Evolutionary conservation across 2,888 invertebrate species (phyloP), one percentile per base, ranked within the genome.

Genomic region (Embidobia sp.): DNA sequence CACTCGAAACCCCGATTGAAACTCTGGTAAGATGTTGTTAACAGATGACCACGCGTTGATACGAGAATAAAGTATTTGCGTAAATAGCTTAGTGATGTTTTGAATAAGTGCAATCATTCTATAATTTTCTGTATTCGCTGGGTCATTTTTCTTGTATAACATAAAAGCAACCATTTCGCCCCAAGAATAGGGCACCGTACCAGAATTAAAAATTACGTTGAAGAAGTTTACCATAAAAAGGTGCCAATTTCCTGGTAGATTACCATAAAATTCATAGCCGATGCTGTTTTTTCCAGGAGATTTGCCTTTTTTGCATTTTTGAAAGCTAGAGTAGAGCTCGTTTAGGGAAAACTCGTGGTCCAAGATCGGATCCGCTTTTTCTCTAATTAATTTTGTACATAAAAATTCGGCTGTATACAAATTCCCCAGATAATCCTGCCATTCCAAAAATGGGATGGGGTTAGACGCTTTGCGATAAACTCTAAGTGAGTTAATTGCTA

Each of bases 261-360:
- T 40, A 3, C 7, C 0, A 1, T 3, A 40, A 15, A 40, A 40
- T 18, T 40, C 40, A 8, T 7, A 40, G 8, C 40, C 8, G 3
- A 40, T 16, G 1, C 40, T 11, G n/a, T 40, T 18, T 0, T 11
- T n/a, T 0, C 40, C 40, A 1, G 40, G 40, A 2, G 40, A 16
- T 40, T 40, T 40, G 5, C 3, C 10, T 40, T 40, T 40, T 40
- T 40, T 40, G 7, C 40, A 16, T 40, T 40, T 40, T n/a, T 11
- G 16, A 3, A 40, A 16, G 5, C 18, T 8, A 1, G 16, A 3
- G 1, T 1, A 2, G 1, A 40, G 1, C 18, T 40, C 40, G 2
- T 16, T 10, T 1, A 4, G 11, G 3, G 40, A n/a, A 2, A 40
- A 18, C 6, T 40, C 40, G 1, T 1, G 6, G 18, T 40, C 16